Conservation (phyloP, 2,888 invertebrate genomes). For the Eupithecia centaureata region DNA sequence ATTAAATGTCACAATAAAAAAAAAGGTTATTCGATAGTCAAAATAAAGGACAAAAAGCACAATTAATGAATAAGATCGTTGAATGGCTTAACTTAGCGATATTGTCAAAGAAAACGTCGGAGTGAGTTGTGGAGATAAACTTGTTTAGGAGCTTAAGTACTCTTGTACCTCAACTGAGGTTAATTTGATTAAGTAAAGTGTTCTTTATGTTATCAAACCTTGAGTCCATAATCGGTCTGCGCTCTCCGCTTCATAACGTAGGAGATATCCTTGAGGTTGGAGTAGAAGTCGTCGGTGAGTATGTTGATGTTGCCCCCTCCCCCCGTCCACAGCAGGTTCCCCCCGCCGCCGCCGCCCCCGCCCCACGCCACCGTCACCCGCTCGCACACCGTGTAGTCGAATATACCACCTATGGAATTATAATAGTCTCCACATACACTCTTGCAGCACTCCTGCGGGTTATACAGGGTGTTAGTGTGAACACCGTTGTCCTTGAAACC, state of each 20-base stretch:
- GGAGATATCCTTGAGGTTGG: conserved; percentile 87
- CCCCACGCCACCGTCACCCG: conserved; percentile 93
- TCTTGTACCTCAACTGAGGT: not conserved
- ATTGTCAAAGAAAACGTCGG: no score
- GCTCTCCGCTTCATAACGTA: conserved; percentile 89
- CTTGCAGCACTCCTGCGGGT: conserved; percentile 18
- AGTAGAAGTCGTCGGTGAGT: conserved; percentile 72
- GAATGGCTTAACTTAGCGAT: no score
- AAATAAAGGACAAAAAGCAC: no score
- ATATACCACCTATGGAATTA: conserved; percentile 80
- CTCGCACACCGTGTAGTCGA: conserved; percentile 91
- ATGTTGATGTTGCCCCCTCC: conserved; percentile 77
- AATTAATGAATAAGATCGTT: no score
- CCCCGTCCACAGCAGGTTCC: conserved; percentile 89
- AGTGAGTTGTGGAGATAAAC: no score
- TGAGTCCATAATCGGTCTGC: conserved; percentile 89
- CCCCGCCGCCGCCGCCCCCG: conserved; percentile 86
- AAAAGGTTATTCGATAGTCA: no score
- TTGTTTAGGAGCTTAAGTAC: no score
- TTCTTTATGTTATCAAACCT: conserved; percentile 74
- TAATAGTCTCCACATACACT: not conserved
- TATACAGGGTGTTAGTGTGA: no score
- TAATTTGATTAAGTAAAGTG: not conserved
- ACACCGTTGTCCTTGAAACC: no score
- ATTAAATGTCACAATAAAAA: no score